These are phyloP conservation scores for Tachina lurida DNA, from an alignment of 2,888 invertebrate species.

Conservation along the genomic window DNA sequence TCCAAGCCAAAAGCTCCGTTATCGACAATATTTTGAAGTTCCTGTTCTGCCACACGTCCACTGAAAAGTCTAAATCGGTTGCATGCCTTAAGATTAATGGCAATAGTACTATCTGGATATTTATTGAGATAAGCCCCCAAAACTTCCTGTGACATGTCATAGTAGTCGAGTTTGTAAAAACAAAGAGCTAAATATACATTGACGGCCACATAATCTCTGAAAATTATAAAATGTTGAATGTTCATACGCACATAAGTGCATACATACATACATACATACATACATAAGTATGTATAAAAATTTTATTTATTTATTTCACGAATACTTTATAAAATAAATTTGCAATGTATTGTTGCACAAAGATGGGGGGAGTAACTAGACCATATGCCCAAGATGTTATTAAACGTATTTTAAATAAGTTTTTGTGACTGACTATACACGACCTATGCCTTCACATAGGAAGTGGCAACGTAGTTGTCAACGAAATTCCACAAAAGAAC, in stretches of 20 bases:
- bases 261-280: too few relatives aligned
- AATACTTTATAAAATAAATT: too few relatives aligned
- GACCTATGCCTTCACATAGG: too few relatives aligned
- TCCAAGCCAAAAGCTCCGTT: slow-evolving; percentile 94
- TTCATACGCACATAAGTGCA: background rate
- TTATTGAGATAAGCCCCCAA: slow-evolving; percentile 95
- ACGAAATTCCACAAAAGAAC: too few relatives aligned
- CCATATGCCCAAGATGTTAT: too few relatives aligned
- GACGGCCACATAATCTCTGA: slow-evolving; percentile 93
- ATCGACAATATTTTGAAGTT: slow-evolving; percentile 91
- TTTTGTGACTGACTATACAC: too few relatives aligned
- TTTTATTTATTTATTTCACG: too few relatives aligned
- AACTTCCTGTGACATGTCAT: slow-evolving; percentile 99
- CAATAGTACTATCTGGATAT: slow-evolving; percentile 96
- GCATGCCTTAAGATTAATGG: slow-evolving; percentile 94
- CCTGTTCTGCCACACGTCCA: slow-evolving; percentile 96
- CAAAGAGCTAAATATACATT: slow-evolving; percentile 99
- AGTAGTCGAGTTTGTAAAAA: slow-evolving; percentile 99
- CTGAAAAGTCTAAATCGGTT: slow-evolving; percentile 92
- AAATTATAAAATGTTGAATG: slow-evolving; percentile 73
- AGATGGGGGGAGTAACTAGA: too few relatives aligned
- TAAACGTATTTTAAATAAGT: too few relatives aligned
- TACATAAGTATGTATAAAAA: too few relatives aligned
- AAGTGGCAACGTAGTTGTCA: too few relatives aligned
- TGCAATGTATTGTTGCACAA: too few relatives aligned